These are phyloP conservation scores for Amphiprion percula DNA, from an alignment of 2,113 vertebrate species.

Conservation along the genomic window DNA sequence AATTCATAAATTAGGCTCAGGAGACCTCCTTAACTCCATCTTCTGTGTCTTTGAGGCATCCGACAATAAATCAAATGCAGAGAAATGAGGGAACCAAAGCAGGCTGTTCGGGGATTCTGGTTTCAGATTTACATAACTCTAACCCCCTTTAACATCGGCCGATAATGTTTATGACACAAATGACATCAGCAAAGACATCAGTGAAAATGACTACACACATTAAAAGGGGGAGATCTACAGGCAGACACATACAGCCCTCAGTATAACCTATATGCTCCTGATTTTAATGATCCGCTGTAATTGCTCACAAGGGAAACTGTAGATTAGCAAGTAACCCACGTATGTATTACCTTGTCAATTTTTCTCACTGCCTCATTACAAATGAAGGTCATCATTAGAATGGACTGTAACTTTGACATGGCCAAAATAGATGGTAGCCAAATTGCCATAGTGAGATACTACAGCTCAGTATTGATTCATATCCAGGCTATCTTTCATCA, in stretches of 20 bases:
- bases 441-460: conserved; percentile 35
- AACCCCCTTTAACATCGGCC: conserved; percentile 11
- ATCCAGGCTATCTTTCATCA: conserved; percentile 28
- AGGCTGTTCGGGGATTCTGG: conserved; percentile 30
- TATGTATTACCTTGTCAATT: conserved; percentile 60
- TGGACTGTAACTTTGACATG: conserved; percentile 31
- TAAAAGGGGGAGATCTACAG: conserved; percentile 36
- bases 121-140: conserved; percentile 57
- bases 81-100: conserved; percentile 50
- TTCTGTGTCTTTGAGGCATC: conserved; percentile 69
- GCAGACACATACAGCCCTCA: conserved; percentile 20
- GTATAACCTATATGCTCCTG: conserved; percentile 20
- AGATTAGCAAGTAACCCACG: conserved; percentile 56
- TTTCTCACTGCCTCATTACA: conserved; percentile 45
- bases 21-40: conserved; percentile 77
- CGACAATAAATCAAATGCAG: conserved; percentile 71
- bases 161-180: conserved; percentile 37
- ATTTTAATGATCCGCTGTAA: conserved; percentile 62
- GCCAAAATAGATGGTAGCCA: conserved; percentile 22
- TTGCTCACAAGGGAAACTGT: conserved; percentile 40
- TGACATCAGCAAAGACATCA: conserved; percentile 45
- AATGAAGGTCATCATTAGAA: conserved; percentile 41
- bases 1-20: conserved; percentile 82
- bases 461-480: conserved; percentile 52
- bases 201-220: conserved; percentile 34